Evolutionary conservation across 1,140 invertebrate genomes (phyloP).

Genomic region (Pseudobourletiella spinata): DNA sequence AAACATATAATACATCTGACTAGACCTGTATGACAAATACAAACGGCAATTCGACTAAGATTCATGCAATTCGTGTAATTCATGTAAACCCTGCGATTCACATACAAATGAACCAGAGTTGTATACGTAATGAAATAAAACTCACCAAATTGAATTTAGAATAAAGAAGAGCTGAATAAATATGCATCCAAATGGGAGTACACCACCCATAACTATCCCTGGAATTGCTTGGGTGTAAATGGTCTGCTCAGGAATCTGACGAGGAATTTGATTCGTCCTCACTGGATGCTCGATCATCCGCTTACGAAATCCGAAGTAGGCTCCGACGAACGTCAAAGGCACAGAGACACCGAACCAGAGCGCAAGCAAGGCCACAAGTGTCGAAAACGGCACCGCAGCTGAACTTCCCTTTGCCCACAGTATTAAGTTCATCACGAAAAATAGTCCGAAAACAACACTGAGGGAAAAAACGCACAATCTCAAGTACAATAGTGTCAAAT

Average conservation of each 20-base stretch:
- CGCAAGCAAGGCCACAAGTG: slow-evolving; percentile 89
- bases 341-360: slow-evolving; percentile 98
- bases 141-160: slow-evolving; percentile 90
- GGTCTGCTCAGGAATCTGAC: slow-evolving; percentile 95
- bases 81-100: no score
- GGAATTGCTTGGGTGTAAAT: slow-evolving; percentile 90
- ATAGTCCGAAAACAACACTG: slow-evolving; percentile 86
- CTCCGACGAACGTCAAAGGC: slow-evolving; percentile 82
- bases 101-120: background rate
- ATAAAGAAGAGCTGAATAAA: slow-evolving; percentile 99
- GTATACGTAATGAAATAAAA: background rate
- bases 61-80: no score
- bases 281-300: slow-evolving; percentile 88
- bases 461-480: slow-evolving; percentile 7
- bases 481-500: no score
- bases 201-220: slow-evolving; percentile 50
- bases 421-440: slow-evolving; percentile 94
- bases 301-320: slow-evolving; percentile 97
- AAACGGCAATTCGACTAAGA: no score
- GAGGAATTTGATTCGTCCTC: slow-evolving; percentile 95
- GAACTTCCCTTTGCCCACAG: slow-evolving; percentile 91
- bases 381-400: slow-evolving; percentile 92
- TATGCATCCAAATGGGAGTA: slow-evolving; percentile 97
- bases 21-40: slow-evolving; percentile 58
- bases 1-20: slow-evolving; percentile 99